phyloP scores from a whole-genome alignment of 1,140 invertebrate genomes.

The Camponotus vicinus region DNA sequence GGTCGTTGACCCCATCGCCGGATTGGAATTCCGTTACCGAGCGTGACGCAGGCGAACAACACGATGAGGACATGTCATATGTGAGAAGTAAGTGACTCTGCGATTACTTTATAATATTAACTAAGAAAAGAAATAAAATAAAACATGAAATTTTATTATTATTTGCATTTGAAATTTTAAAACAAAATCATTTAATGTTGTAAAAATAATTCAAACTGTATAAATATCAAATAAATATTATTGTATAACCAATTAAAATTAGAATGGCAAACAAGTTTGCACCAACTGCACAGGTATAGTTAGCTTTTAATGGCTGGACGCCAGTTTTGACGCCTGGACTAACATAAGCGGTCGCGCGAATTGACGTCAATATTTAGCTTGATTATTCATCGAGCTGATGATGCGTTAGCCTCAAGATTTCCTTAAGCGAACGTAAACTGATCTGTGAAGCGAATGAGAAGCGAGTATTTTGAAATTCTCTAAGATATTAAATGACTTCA shows the following conservation, averaged over 20 bases:
- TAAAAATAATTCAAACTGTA: neutral
- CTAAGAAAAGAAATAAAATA: neutral
- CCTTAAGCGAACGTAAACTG: slow-evolving; percentile 13
- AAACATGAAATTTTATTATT: neutral
- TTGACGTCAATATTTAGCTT: slow-evolving; percentile 59
- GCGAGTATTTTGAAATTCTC: neutral
- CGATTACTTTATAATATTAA: neutral
- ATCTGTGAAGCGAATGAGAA: neutral
- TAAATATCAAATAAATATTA: slow-evolving; percentile 11
- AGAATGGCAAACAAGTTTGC: slow-evolving; percentile 41
- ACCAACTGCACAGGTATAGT: slow-evolving; percentile 40
- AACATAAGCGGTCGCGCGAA: neutral
- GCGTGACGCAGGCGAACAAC: slow-evolving; percentile 66
- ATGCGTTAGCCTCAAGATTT: neutral
- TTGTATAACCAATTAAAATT: slow-evolving; percentile 68
- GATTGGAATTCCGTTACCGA: slow-evolving; percentile 86
- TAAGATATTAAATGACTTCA: neutral
- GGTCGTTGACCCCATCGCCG: slow-evolving; percentile 89
- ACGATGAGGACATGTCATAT: slow-evolving; percentile 85
- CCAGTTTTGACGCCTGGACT: slow-evolving; percentile 52
- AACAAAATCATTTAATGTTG: neutral
- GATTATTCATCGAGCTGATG: slow-evolving; percentile 1
- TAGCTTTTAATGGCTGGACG: slow-evolving; percentile 64
- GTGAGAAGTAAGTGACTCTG: slow-evolving; percentile 87
- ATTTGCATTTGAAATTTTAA: neutral